Evolutionary conservation across 2,888 invertebrate genomes (phyloP).

Genomic region (Cremastobaeus sp.): DNA sequence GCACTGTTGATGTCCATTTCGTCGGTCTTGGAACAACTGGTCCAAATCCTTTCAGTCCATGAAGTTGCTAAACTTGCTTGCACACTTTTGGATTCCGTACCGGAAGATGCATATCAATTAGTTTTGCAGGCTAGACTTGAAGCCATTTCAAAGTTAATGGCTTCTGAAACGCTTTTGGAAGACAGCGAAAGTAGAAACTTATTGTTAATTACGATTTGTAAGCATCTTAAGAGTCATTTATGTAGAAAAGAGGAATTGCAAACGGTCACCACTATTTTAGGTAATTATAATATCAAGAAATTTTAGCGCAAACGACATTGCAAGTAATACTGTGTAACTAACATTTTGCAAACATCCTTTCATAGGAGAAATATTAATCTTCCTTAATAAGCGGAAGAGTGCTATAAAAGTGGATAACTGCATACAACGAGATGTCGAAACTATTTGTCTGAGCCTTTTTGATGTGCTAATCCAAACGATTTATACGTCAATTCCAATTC

Average conservation of each 20-base stretch:
- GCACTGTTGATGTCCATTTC: constrained; percentile 90
- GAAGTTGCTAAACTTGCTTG: constrained; percentile 90
- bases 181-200: constrained; percentile 91
- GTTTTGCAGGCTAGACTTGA: constrained; percentile 89
- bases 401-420: constrained; percentile 82
- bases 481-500: constrained; percentile 86
- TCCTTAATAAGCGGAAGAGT: constrained; percentile 81
- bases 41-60: constrained; percentile 84
- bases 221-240: constrained; percentile 90
- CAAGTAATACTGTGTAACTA: neutral
- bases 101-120: constrained; percentile 83
- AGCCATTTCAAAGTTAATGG: constrained; percentile 89
- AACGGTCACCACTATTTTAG: constrained; percentile 91
- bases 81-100: constrained; percentile 87
- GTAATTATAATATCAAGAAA: constrained; percentile 10
- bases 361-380: constrained; percentile 85
- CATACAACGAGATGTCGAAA: constrained; percentile 89
- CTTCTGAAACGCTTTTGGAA: constrained; percentile 84
- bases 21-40: constrained; percentile 90
- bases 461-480: constrained; percentile 93
- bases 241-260: constrained; percentile 89
- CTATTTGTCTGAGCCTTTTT: constrained; percentile 87
- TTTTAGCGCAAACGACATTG: neutral
- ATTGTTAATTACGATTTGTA: constrained; percentile 89
- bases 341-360: too few relatives aligned